These are phyloP conservation scores for Drosophila pseudoobscura DNA, from an alignment of 1,140 invertebrate genomes.

Conservation along the genomic window DNA sequence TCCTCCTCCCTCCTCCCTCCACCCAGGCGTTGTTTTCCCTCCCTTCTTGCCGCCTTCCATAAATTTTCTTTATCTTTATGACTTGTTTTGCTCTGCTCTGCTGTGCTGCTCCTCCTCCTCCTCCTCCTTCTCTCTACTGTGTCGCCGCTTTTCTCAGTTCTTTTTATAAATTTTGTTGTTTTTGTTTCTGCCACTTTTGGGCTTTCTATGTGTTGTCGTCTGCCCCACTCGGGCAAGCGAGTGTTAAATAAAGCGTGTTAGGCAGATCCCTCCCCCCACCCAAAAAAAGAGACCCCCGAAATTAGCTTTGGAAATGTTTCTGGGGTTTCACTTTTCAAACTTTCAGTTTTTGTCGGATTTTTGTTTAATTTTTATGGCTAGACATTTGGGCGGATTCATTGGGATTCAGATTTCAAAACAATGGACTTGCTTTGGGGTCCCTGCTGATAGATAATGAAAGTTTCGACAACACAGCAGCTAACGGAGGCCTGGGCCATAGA, in stretches of 20 bases:
- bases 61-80: slow-evolving; percentile 81
- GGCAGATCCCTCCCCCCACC: slow-evolving; percentile 5
- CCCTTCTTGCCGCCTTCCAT: slow-evolving; percentile 65
- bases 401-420: slow-evolving; percentile 29
- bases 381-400: slow-evolving; percentile 8
- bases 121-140: slow-evolving; percentile 4
- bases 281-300: slow-evolving; percentile 32
- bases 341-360: slow-evolving; percentile 28
- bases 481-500: too few relatives aligned
- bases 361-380: slow-evolving; percentile 68
- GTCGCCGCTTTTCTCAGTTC: slow-evolving; percentile 42
- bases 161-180: slow-evolving; percentile 50
- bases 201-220: neutral
- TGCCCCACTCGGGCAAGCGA: slow-evolving; percentile 34
- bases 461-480: neutral
- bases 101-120: slow-evolving; percentile 11
- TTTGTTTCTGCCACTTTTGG: slow-evolving; percentile 32
- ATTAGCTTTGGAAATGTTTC: slow-evolving; percentile 57
- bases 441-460: slow-evolving; percentile 15
- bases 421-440: slow-evolving; percentile 20
- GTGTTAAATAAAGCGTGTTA: slow-evolving; percentile 63
- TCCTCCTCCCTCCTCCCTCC: neutral
- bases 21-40: slow-evolving; percentile 52
- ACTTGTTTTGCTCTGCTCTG: slow-evolving; percentile 66
- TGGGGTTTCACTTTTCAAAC: slow-evolving; percentile 10